Base-by-base conservation (phyloP, 2,888 invertebrate genomes). In the Microplitis deprimator region DNA sequence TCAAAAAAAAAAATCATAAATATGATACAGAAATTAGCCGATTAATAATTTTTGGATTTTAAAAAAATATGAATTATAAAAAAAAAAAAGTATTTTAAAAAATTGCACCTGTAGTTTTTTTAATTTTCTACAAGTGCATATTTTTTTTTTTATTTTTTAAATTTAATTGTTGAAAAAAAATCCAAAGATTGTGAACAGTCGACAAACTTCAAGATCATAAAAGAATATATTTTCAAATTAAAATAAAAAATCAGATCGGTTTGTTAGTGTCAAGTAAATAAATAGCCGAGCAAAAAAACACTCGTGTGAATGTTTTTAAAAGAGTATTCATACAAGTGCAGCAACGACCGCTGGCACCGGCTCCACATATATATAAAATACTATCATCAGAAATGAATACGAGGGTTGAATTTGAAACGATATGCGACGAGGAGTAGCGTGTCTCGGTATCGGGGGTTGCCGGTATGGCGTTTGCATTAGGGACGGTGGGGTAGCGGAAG, bases 401-500 rank as follows among this genome's bases (percentile, higher is more conserved):
- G 50, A 50, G 50, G 50, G 50, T 13, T 13, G 50, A 13, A 50
- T 41, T 41, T 41, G 41, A 41, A 41, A 41, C 41, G 41, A 41
- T 41, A 41, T 41, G 10, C 41, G 29, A 29, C 29, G 29, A 29
- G 29, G 29, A 29, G 29, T 41, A 41, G 41, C 41, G 10, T 50
- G 50, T 50, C 50, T 50, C 50, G 50, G 13, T 8, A 3, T 50
- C 50, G 50, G 8, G 50, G 50, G 10, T 50, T 13, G 4, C 5
- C 39, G 72, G 72, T 39, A 16, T 29, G 65, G 61, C 73, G 64
- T 67, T 65, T 73, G 68, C 40, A 68, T 73, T 50, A 29, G 50
- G 69, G 74, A 59, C 61, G 73, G 68, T 64, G 67, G 65, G 68
- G 67, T 77, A 13, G 71, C 74, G 74, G 74, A 77, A 77, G 74